Conservation (phyloP, 2,888 invertebrate genomes). For the Tuberolachnus salignus region DNA sequence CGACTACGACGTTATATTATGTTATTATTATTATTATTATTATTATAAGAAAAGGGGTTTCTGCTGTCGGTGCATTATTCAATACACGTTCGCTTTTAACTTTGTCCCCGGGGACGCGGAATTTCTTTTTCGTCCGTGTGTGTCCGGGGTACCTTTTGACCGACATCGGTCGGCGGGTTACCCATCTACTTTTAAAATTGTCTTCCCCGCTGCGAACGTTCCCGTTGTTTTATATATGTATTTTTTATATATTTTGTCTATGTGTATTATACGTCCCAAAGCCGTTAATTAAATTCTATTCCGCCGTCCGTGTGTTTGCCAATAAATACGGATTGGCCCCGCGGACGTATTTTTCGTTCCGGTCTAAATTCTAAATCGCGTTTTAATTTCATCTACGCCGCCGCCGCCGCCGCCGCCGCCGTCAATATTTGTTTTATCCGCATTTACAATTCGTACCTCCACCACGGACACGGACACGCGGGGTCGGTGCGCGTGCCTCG, state of each 20-base stretch:
- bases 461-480: too few species aligned
- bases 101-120: not conserved
- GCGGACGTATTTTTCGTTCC: not conserved
- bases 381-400: too few species aligned
- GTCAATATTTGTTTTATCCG: too few species aligned
- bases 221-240: conserved; percentile 8
- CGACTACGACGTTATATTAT: not conserved
- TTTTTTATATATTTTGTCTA: too few species aligned
- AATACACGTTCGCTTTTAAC: conserved; percentile 29
- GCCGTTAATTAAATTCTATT: not conserved
- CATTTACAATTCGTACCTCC: too few species aligned
- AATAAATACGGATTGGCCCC: not conserved
- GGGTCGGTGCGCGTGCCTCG: too few species aligned
- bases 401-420: too few species aligned
- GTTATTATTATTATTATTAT: not conserved
- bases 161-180: not conserved
- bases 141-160: not conserved
- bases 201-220: not conserved
- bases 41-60: conserved; percentile 5
- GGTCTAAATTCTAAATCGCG: too few species aligned
- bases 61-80: conserved; percentile 30
- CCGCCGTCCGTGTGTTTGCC: not conserved
- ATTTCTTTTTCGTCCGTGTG: not conserved
- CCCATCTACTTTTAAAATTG: conserved; percentile 27
- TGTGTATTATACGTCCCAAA: not conserved